Base-by-base conservation (phyloP, 2,797 vertebrate genomes). In the Perodicticus potto region DNA sequence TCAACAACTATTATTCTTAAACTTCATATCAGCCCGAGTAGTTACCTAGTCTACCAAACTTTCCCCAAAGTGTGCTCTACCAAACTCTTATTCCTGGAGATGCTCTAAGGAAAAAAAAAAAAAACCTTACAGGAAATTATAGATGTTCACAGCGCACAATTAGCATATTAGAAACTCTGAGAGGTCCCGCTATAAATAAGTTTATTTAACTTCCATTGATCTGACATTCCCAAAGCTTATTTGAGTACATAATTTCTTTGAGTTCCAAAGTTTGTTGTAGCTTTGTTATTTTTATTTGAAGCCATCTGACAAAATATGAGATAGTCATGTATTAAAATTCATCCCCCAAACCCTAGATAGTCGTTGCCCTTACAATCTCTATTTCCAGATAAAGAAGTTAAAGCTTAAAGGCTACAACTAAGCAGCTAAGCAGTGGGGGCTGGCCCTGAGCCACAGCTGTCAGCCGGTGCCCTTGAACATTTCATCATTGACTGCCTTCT, bases 271-370 rank as follows among this genome's bases (percentile, higher is more conserved):
- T 29, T 34, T 93, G 19, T 40, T 77, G 2, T 70, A 59, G 13
- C 19, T 78, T 92, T 87, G 29, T 61, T 85, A 92, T 25, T 96
- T 97, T 84, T 32, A 85, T 70, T 81, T 96, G 43, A 77, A 94
- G 27, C 22, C 43, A 81, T 63, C 43, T 94, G 7, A 81, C 61
- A 81, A 86, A 82, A 84, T 61, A 59, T 57, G 61, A 93, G 5
- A 61, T n/a, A 57, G 23, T 34, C 1, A 89, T 2, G 72, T 19
- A 65, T 78, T 70, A 78, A 93, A 95, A 91, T 73, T 61, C 65
- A 61, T 59, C 29, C 43, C 80, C 59, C 55, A 91, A 70, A 25
- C 43, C 81, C 53, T 49, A 40, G 40, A 40, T 40, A 40, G 57
- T 27, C 45, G 27, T 7, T 69, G n/a, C 57, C 77, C 19, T 67